Evolutionary conservation across 2,888 invertebrate species (phyloP).

Genomic region (Falcaria lacertinaria): DNA sequence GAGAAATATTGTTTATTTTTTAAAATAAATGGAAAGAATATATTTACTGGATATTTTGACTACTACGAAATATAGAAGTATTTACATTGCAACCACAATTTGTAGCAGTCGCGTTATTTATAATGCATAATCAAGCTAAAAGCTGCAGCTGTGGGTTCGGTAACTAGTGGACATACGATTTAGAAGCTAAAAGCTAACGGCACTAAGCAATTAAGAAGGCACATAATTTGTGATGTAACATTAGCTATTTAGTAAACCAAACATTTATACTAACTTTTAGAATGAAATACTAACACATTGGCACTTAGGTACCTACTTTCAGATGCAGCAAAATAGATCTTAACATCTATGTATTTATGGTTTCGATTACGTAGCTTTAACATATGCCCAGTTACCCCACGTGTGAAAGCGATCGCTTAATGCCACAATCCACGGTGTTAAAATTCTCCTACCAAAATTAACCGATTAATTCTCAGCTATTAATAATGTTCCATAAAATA

Average conservation of each 20-base stretch:
- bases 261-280: background rate
- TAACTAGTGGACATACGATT: conserved; percentile 30
- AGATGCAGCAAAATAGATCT: too few species aligned
- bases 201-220: conserved; percentile 23
- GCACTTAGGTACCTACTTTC: too few species aligned
- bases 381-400: too few species aligned
- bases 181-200: conserved; percentile 23
- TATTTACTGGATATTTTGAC: too few species aligned
- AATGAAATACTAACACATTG: background rate
- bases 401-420: too few species aligned
- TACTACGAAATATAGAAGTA: too few species aligned
- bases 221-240: conserved; percentile 13
- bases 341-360: too few species aligned
- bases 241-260: conserved; percentile 11
- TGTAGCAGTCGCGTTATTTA: conserved; percentile 18
- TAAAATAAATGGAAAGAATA: too few species aligned
- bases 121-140: conserved; percentile 48
- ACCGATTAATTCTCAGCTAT: background rate
- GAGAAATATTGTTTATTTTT: too few species aligned
- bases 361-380: too few species aligned
- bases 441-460: too few species aligned
- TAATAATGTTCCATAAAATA: conserved; percentile 26
- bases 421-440: too few species aligned
- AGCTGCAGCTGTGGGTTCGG: conserved; percentile 34
- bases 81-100: background rate